Percentiles rank a stretch among this genome's conserved stretches.
Conservation (phyloP, 2,797 vertebrate genomes). For the Atherinosoma microstoma region DNA sequence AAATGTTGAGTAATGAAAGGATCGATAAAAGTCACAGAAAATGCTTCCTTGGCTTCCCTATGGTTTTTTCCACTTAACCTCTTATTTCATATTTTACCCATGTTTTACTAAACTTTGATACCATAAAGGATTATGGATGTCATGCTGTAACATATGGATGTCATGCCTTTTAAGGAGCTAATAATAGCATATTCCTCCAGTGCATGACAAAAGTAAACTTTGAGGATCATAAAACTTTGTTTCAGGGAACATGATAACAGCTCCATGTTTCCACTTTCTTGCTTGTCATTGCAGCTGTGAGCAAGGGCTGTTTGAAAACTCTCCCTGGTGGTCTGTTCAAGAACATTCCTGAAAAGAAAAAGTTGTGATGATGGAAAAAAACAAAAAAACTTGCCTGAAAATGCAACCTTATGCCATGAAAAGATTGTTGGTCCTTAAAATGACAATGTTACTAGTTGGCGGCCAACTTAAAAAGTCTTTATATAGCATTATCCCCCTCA, state of each 20-base stretch:
- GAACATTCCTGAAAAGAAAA: background rate
- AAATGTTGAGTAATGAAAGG: conserved; percentile 31
- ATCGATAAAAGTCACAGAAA: conserved; percentile 44
- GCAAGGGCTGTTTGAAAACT: conserved; percentile 2
- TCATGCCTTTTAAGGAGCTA: background rate
- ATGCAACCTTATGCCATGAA: background rate
- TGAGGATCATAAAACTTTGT: background rate
- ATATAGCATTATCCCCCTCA: background rate
- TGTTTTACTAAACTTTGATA: background rate
- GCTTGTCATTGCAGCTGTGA: background rate
- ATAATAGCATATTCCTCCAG: background rate
- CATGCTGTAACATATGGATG: conserved; percentile 4
- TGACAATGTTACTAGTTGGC: background rate
- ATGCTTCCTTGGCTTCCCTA: conserved; percentile 11
- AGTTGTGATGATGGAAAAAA: background rate
- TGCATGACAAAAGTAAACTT: background rate
- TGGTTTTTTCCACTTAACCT: background rate
- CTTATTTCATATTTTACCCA: background rate
- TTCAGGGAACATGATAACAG: background rate
- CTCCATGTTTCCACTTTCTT: conserved; percentile 17
- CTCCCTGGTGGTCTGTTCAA: conserved; percentile 6
- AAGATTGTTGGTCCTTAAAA: background rate
- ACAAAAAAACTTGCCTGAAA: background rate
- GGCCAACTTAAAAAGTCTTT: conserved; percentile 1
- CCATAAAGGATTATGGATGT: background rate